Conservation (phyloP, 1,140 invertebrate species). For the Drosophila athabasca region DNA sequence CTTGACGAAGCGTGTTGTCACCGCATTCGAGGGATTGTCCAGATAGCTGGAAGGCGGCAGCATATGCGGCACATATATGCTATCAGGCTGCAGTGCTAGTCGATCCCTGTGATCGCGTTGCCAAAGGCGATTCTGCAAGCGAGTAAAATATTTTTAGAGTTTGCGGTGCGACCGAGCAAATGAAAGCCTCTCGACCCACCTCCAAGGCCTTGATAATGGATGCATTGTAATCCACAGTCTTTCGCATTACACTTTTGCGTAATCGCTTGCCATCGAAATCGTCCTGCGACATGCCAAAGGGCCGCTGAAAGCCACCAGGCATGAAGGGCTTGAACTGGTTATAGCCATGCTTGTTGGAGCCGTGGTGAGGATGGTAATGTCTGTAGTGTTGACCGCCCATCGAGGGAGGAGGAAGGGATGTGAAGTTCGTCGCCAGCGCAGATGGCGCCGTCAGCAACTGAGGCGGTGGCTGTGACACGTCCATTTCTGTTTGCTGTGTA, state of each 20-base stretch:
- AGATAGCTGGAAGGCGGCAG: conserved; percentile 94
- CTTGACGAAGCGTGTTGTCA: conserved; percentile 98
- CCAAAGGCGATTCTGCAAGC: conserved; percentile 93
- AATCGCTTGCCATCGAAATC: conserved; percentile 98
- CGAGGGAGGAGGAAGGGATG: conserved; percentile 69
- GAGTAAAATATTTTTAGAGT: not conserved
- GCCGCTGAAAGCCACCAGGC: conserved; percentile 73
- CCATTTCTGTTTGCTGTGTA: conserved; percentile 36
- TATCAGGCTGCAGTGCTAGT: conserved; percentile 94
- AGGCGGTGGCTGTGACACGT: conserved; percentile 77
- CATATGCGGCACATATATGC: conserved; percentile 94
- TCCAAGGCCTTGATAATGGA: conserved; percentile 96
- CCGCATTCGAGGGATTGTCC: conserved; percentile 98
- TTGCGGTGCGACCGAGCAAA: not conserved
- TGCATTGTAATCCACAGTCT: conserved; percentile 99
- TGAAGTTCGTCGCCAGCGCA: conserved; percentile 74
- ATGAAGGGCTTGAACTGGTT: conserved; percentile 80
- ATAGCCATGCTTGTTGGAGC: conserved; percentile 70
- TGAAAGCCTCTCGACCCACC: conserved; percentile 83
- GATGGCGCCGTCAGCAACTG: conserved; percentile 75
- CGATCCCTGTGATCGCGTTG: conserved; percentile 95
- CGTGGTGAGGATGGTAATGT: conserved; percentile 76
- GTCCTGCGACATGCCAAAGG: conserved; percentile 87
- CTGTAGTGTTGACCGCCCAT: conserved; percentile 71
- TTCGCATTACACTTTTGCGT: conserved; percentile 97